Percentiles rank a stretch among this genome's conserved stretches.
Evolutionary conservation across 2,113 vertebrate genomes (phyloP).

Genomic region (Sturnus vulgaris): DNA sequence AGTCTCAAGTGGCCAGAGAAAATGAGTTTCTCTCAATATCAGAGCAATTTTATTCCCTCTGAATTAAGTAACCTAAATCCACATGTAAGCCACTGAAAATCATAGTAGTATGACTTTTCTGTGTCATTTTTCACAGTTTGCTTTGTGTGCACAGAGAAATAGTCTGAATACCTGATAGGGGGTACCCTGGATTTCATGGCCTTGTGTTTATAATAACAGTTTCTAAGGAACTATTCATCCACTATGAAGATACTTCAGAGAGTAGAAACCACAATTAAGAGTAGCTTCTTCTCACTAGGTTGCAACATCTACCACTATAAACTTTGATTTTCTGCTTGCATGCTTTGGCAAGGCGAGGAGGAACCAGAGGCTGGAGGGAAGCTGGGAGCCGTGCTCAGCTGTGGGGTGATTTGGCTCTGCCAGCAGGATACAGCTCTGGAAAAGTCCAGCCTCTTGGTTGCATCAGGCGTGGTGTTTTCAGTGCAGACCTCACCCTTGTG

Average conservation of each 20-base stretch:
- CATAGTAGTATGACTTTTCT: rapidly evolving
- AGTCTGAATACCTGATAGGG: not conserved
- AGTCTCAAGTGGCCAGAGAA: not conserved
- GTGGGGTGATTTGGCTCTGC: not conserved
- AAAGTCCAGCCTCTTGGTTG: not conserved
- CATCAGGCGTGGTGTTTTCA: not conserved
- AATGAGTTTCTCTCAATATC: not conserved
- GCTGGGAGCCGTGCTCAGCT: not conserved
- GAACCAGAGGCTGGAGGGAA: not conserved
- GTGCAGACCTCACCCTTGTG: not conserved
- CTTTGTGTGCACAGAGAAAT: not conserved
- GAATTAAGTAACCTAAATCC: not conserved
- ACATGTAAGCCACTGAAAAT: not conserved
- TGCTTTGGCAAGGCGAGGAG: rapidly evolving
- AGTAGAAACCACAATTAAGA: rapidly evolving
- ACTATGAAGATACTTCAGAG: not conserved
- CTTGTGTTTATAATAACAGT: not conserved
- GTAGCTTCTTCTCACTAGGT: not conserved
- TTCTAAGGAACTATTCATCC: not conserved
- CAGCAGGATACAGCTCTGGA: not conserved
- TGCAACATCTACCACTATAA: not conserved
- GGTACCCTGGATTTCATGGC: rapidly evolving
- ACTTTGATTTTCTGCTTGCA: not conserved
- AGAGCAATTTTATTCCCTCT: not conserved
- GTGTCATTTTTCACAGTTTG: not conserved